A percentile compares a stretch with the other conserved stretches of the same genome.
These are phyloP conservation scores for Boulengeromyrus knoepffleri DNA, from an alignment of 2,113 vertebrate genomes.

Conservation along the genomic window DNA sequence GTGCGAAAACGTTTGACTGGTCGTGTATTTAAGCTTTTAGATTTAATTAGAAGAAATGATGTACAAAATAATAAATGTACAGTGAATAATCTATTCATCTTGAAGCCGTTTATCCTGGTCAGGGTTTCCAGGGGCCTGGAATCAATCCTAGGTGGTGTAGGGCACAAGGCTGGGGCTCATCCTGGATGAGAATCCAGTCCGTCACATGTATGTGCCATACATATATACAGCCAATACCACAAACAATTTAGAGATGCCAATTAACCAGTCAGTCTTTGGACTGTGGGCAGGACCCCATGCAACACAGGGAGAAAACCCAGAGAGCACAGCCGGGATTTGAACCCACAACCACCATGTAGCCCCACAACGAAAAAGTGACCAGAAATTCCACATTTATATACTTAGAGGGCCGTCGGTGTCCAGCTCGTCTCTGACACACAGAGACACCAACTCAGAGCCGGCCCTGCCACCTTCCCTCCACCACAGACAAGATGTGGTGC, in stretches of 20 bases:
- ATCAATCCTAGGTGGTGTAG: neutral
- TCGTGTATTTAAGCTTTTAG: neutral
- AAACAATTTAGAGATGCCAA: neutral
- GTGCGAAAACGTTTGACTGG: neutral
- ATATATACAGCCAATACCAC: neutral
- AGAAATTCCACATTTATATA: neutral
- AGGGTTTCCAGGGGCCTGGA: neutral
- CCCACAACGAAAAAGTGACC: neutral
- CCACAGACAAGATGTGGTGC: neutral
- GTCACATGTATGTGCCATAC: neutral
- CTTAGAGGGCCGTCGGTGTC: neutral
- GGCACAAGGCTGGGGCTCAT: neutral
- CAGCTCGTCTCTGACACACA: neutral
- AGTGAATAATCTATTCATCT: no score
- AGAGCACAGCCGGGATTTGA: neutral
- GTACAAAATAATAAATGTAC: neutral
- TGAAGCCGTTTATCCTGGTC: neutral
- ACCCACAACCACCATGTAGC: neutral
- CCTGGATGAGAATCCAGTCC: neutral
- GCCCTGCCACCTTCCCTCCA: neutral
- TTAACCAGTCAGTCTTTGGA: neutral
- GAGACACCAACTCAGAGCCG: neutral
- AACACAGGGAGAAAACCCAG: neutral
- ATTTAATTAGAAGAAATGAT: neutral
- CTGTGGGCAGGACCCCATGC: neutral